Percentiles rank a stretch among this genome's conserved stretches.
Conservation (phyloP, 2,113 vertebrate species). For the Phocoena phocoena region DNA sequence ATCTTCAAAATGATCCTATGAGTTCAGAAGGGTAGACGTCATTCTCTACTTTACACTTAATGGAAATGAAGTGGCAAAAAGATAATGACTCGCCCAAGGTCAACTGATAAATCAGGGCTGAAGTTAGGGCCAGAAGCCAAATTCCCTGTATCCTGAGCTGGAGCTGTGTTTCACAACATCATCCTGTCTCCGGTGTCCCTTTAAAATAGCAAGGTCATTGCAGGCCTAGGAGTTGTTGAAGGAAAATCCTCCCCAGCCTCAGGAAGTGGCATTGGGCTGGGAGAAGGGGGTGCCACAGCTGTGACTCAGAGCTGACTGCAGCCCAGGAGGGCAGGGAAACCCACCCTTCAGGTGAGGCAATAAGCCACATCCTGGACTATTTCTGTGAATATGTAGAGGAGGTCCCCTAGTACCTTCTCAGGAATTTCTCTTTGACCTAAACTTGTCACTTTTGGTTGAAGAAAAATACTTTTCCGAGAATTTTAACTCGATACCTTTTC, state of each 20-base stretch:
- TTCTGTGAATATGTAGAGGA: neutral
- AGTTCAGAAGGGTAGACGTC: neutral
- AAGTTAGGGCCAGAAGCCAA: slow-evolving; percentile 11
- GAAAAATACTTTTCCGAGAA: slow-evolving; percentile 41
- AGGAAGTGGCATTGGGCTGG: slow-evolving; percentile 7
- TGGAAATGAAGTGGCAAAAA: neutral
- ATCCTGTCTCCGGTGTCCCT: neutral
- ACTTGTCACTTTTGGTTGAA: slow-evolving; percentile 20
- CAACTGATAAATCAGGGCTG: neutral
- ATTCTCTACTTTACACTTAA: neutral
- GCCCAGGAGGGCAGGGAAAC: slow-evolving; percentile 13
- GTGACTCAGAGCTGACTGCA: slow-evolving; percentile 52
- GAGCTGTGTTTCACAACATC: neutral
- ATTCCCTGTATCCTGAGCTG: slow-evolving; percentile 23
- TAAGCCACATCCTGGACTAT: slow-evolving; percentile 60
- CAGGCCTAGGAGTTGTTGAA: neutral
- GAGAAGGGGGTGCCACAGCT: neutral
- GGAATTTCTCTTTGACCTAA: slow-evolving; percentile 20
- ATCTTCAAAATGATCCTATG: neutral
- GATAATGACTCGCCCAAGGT: slow-evolving; percentile 37
- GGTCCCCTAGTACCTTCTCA: neutral
- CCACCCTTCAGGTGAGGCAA: slow-evolving; percentile 33
- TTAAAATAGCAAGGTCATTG: neutral
- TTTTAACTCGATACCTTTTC: slow-evolving; percentile 35
- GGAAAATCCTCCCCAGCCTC: neutral